Evolutionary conservation across 2,113 vertebrate species (phyloP).

Genomic region (Dunckerocampus dactyliophorus): DNA sequence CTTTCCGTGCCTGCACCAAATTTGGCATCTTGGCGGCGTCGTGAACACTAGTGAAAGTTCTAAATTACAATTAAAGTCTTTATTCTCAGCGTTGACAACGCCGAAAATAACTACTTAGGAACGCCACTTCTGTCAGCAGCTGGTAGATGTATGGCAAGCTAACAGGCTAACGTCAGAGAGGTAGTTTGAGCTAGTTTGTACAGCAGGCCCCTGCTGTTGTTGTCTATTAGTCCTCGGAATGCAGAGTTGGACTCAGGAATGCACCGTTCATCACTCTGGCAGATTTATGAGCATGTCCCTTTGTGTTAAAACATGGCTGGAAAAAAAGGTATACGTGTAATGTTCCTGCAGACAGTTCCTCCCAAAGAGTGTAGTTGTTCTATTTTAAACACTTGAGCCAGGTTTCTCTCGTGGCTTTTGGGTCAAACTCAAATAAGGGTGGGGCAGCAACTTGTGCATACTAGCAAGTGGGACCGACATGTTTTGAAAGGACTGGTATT

Average conservation of each 20-base stretch:
- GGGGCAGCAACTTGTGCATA: constrained; percentile 34
- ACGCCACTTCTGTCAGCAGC: constrained; percentile 6
- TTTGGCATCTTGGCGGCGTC: constrained; percentile 29
- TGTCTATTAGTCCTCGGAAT: constrained; percentile 68
- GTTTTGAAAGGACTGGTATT: constrained; percentile 30
- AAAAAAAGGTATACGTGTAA: constrained; percentile 24
- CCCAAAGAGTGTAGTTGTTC: background rate
- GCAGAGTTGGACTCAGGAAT: constrained; percentile 62
- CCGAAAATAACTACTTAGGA: background rate
- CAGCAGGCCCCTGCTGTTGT: constrained; percentile 59
- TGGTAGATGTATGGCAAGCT: constrained; percentile 27
- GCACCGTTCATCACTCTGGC: constrained; percentile 64
- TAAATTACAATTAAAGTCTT: background rate
- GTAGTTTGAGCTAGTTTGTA: constrained; percentile 21
- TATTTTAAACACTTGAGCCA: constrained; percentile 19
- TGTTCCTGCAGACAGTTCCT: constrained; percentile 4
- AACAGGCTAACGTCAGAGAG: constrained; percentile 36
- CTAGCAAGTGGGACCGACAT: constrained; percentile 32
- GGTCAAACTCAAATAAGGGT: constrained; percentile 42
- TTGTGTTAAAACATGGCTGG: constrained; percentile 53
- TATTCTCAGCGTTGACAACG: background rate
- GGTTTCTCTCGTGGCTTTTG: constrained; percentile 34
- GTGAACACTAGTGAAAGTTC: background rate
- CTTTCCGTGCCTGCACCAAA: constrained; percentile 27
- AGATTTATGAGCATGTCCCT: constrained; percentile 61